Evolutionary conservation across 2,797 vertebrate species (phyloP).

Genomic region (Alcedo quadribrachys): DNA sequence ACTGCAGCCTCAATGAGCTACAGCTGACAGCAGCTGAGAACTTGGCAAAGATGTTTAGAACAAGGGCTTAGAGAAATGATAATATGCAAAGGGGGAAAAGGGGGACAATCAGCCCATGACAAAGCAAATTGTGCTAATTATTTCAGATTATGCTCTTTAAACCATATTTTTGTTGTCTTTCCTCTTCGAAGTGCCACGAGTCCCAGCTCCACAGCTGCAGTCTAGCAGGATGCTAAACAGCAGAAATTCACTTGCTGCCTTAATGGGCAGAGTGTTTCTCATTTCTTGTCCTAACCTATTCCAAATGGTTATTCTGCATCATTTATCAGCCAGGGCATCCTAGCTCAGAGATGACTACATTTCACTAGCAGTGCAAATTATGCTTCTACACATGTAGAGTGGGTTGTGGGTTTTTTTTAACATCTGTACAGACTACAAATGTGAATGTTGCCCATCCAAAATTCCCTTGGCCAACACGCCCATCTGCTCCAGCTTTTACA

Average conservation of each 20-base stretch:
- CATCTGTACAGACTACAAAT: slow-evolving; percentile 3
- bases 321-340: slow-evolving; percentile 38
- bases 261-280: slow-evolving; percentile 21
- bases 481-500: slow-evolving; percentile 31
- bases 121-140: slow-evolving; percentile 57
- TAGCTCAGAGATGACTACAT: slow-evolving; percentile 16
- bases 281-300: slow-evolving; percentile 33
- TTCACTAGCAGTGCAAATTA: slow-evolving; percentile 32
- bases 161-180: slow-evolving; percentile 3
- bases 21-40: slow-evolving; percentile 57
- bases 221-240: slow-evolving; percentile 37
- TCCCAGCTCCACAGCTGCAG: slow-evolving; percentile 29
- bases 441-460: background rate
- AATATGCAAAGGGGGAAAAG: background rate
- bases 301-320: slow-evolving; percentile 37
- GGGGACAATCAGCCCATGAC: slow-evolving; percentile 20
- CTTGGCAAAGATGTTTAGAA: slow-evolving; percentile 23
- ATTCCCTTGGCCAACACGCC: background rate
- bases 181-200: slow-evolving; percentile 38
- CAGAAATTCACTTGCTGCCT: slow-evolving; percentile 37
- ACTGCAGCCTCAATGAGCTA: slow-evolving; percentile 15
- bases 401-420: background rate
- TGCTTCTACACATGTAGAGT: slow-evolving; percentile 10
- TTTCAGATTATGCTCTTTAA: slow-evolving; percentile 62
- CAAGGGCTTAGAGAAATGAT: slow-evolving; percentile 33